These are phyloP conservation scores for Rostratula benghalensis DNA, from an alignment of 2,113 vertebrate species.

Conservation along the genomic window DNA sequence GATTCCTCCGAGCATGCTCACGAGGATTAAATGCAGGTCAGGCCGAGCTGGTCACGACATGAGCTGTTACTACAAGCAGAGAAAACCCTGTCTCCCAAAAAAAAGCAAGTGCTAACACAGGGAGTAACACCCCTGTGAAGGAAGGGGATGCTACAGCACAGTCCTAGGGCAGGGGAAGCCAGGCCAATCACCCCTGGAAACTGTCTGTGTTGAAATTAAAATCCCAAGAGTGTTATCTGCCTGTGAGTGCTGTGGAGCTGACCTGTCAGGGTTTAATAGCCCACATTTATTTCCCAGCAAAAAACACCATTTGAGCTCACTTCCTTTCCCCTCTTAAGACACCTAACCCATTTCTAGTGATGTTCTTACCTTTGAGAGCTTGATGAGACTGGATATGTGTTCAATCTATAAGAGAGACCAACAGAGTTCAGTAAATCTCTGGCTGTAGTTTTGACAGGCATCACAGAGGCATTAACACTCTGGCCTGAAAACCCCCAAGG, in stretches of 20 bases:
- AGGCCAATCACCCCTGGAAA: rapidly evolving
- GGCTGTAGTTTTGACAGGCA: neutral
- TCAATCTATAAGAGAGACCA: slow-evolving; percentile 87
- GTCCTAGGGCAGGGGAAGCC: neutral
- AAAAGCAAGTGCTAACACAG: neutral
- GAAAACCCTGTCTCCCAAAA: neutral
- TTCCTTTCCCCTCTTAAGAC: neutral
- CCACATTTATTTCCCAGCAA: neutral
- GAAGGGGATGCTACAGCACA: neutral
- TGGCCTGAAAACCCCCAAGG: neutral
- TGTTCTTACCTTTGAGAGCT: slow-evolving; percentile 90
- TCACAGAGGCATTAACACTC: neutral
- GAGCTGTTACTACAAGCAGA: neutral
- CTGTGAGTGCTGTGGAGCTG: neutral
- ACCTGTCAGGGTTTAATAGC: neutral
- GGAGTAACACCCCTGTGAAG: neutral
- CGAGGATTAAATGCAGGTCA: neutral
- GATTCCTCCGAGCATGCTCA: neutral
- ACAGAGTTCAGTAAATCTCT: neutral
- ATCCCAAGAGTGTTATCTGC: neutral
- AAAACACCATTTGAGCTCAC: neutral
- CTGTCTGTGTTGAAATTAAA: neutral
- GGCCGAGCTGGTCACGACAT: neutral
- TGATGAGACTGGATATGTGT: slow-evolving; percentile 97
- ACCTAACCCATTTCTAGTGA: neutral